A percentile compares a stretch with the other conserved stretches of the same genome.
These are phyloP conservation scores for Schlechtendalia chinensis DNA, from an alignment of 1,140 invertebrate species.

Conservation along the genomic window DNA sequence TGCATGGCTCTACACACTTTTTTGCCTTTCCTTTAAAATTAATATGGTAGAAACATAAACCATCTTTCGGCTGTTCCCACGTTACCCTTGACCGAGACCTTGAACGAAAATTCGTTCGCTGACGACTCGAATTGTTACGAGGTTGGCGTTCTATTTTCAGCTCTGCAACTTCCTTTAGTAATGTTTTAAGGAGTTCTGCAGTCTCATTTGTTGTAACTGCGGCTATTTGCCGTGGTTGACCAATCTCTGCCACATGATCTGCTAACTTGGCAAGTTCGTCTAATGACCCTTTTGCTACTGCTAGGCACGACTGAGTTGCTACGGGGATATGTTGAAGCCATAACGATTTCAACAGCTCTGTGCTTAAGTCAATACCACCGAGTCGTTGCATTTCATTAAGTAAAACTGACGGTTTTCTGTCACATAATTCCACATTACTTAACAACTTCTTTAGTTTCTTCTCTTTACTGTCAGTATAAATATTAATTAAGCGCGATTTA, in stretches of 20 bases:
- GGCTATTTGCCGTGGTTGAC: background rate
- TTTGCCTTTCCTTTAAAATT: background rate
- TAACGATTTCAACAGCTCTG: background rate
- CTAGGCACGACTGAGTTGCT: background rate
- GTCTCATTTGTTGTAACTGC: background rate
- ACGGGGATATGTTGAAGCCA: background rate
- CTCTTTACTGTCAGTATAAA: background rate
- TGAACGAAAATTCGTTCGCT: background rate
- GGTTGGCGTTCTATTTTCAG: background rate
- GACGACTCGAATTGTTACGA: background rate
- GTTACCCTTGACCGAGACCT: background rate
- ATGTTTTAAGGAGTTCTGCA: background rate
- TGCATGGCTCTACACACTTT: slow-evolving; percentile 8
- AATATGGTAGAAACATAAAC: background rate
- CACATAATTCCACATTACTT: background rate
- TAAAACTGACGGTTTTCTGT: background rate
- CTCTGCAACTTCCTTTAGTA: background rate
- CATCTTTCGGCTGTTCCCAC: background rate
- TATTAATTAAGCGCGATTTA: background rate
- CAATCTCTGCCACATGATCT: background rate
- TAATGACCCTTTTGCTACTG: background rate
- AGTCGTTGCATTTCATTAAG: background rate
- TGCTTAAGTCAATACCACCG: background rate
- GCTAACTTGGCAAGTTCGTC: background rate
- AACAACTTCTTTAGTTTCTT: background rate